Conservation (phyloP, 2,888 invertebrate species). For the Colostygia pectinataria region DNA sequence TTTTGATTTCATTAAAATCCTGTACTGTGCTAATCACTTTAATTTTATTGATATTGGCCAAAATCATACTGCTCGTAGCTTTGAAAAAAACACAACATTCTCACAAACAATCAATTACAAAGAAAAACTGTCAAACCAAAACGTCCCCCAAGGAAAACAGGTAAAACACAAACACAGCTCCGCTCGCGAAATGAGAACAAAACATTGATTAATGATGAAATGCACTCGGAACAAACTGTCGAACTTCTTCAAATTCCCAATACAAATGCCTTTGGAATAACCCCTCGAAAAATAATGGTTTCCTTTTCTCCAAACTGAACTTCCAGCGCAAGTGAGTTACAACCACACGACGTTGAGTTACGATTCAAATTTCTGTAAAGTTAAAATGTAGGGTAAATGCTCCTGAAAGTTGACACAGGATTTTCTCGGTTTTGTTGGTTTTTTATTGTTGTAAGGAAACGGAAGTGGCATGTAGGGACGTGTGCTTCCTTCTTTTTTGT, state of each 20-base stretch:
- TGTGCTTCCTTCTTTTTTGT: slow-evolving; percentile 80
- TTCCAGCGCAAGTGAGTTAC: slow-evolving; percentile 23
- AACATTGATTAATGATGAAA: slow-evolving; percentile 82
- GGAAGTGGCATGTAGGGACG: slow-evolving; percentile 75
- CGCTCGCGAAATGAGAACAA: slow-evolving; percentile 60
- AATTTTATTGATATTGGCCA: no score
- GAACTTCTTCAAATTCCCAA: slow-evolving; percentile 82
- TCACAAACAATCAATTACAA: slow-evolving; percentile 76
- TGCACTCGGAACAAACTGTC: slow-evolving; percentile 83
- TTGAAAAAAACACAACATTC: slow-evolving; percentile 36
- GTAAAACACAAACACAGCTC: slow-evolving; percentile 74
- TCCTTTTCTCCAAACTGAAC: slow-evolving; percentile 52
- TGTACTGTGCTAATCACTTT: no score
- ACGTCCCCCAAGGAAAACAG: slow-evolving; percentile 63
- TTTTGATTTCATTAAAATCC: no score
- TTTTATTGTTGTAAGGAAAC: slow-evolving; percentile 73
- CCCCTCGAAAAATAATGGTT: slow-evolving; percentile 81
- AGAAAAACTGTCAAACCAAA: slow-evolving; percentile 68
- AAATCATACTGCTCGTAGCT: neutral
- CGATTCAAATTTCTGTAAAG: slow-evolving; percentile 31
- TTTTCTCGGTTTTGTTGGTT: slow-evolving; percentile 73
- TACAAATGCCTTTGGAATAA: slow-evolving; percentile 78
- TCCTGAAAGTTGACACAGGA: slow-evolving; percentile 58
- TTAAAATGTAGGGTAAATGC: slow-evolving; percentile 50
- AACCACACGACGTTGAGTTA: slow-evolving; percentile 18